Evolutionary conservation across 1,140 invertebrate species (phyloP), one percentile per base, ranked within the genome.

Genomic region (Chymomyza costata): DNA sequence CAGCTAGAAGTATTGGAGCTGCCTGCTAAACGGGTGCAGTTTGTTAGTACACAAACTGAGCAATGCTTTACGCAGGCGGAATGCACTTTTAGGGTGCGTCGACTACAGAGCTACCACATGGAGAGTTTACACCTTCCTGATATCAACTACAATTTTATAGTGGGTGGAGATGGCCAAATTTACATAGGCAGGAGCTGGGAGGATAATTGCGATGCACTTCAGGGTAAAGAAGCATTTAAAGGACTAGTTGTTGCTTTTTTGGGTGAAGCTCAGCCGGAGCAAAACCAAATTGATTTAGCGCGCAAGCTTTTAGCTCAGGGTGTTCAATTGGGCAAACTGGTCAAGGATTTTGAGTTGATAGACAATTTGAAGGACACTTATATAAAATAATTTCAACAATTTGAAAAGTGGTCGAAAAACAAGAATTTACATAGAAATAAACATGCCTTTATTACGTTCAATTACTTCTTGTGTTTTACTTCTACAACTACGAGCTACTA

Each of bases 131-230:
- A 85, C 0, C 85, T 88, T 86, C 69, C 71, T 13, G 92, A 92
- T 61, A 91, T 92, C n/a, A 90, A 68, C 28, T 93, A 92, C 68
- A 95, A 92, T 69, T 95, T 94, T 68, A 71, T 94, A 3, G 87
- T 94, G 5, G 93, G 92, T 0, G 91, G 91, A 13, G 92, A 93
- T 71, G 91, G 91, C 0, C 87, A 88, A 1, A 89, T 89, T 0
- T 93, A 92, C 83, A 89, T 89, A 76, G 92, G 89, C 1, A 82
- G 88, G n/a, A 92, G 91, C 0, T 93, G 91, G 91, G 87, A 71
- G 7, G 88, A 58, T 71, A 84, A 41, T 65, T 88, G 6, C 89
- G 45, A 69, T 7, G 6, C 31, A 8, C 2, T 25, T 6, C 35
- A 68, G 14, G 50, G 49, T n/a, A n/a, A n/a, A n/a, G 45, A 69